Base-by-base conservation (phyloP, 2,797 vertebrate genomes). In the Protonibea diacanthus region DNA sequence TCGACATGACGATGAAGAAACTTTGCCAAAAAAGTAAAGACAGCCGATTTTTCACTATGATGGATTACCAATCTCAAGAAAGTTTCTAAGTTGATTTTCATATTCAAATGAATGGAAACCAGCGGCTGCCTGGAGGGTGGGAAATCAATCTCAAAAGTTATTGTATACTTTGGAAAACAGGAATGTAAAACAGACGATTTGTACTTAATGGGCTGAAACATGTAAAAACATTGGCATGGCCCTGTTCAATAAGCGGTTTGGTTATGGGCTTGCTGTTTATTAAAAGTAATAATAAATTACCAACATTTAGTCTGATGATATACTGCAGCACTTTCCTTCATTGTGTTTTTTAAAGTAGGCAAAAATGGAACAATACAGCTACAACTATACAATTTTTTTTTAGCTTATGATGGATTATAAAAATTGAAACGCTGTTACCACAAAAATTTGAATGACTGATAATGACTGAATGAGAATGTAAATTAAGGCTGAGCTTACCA, bases 121-220 rank as follows among this genome's bases (percentile, higher is more conserved):
- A 56, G 78, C 57, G 1, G 65, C 62, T 67, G 88, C 83, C 88
- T 63, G 61, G 51, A 68, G 76, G 86, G 57, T 21, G 63, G 78
- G 68, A 79, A 82, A 87, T 88, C 83, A 76, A 79, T 85, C 85
- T 74, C 21, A 79, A 67, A 76, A 67, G 40, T 0, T 55, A 74
- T 23, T 78, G 82, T 87, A 56, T 76, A 72, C 68, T 87, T 88
- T 90, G 83, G 82, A 88, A 86, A 81, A 77, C 68, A 79, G 55
- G 52, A 85, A 88, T 51, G 67, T 76, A 86, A 86, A 91, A 88
- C 75, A 80, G 78, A 62, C 66, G 52, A 85, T 86, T 90, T 87
- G 85, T 49, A 63, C 69, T 77, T 82, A 90, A 90, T 88, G 82
- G 73, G 65, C 70, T 89, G 88, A 87, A 90, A 86, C 82, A 49